Evolutionary conservation across 2,113 vertebrate genomes (phyloP), one percentile per base, ranked within the genome.

Genomic region (Phylloscopus trochiloides): DNA sequence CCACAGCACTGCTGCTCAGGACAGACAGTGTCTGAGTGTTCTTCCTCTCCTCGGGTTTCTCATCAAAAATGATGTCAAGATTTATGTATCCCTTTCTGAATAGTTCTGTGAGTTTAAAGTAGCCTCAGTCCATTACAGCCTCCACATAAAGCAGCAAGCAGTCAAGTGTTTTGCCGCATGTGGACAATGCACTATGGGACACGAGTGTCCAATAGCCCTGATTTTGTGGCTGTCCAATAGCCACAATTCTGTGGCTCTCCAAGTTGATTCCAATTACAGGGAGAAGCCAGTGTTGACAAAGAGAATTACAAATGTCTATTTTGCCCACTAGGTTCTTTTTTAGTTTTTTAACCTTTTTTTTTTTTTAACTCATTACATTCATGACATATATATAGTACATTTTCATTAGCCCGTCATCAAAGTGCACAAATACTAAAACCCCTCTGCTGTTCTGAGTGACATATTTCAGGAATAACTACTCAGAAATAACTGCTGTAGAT

Each of bases 401-500:
- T 96, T 93, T 92, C 95, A 91, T 95, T 92, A 95, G 85, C 68
- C 75, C 66, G 2, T 94, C 96, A 81, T 90, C 94, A 96, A 97
- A 96, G 86, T 15, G 14, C 40, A 28, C 85, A 95, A 94, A 91
- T 90, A 61, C 80, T 75, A 86, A 96, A 79, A 81, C 67, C 48
- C 43, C 67, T 97, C 90, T 96, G 48, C 76, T 94, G 83, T 95
- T 93, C 94, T 94, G 93, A 98, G 80, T 92, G 91, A 97, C 82
- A 92, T 91, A 90, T 93, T 97, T 95, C 86, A 94, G 57, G 79
- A 96, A 93, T 94, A 97, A 95, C 92, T 92, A 92, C 89, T 97
- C 89, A 95, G 90, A 94, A 96, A 95, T 94, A 93, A 92, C 86
- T 95, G 54, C 61, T 86, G 86, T 94, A 96, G 92, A 94, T 88